These are phyloP conservation scores for Meriones unguiculatus DNA, from an alignment of 2,113 vertebrate species.

Conservation along the genomic window DNA sequence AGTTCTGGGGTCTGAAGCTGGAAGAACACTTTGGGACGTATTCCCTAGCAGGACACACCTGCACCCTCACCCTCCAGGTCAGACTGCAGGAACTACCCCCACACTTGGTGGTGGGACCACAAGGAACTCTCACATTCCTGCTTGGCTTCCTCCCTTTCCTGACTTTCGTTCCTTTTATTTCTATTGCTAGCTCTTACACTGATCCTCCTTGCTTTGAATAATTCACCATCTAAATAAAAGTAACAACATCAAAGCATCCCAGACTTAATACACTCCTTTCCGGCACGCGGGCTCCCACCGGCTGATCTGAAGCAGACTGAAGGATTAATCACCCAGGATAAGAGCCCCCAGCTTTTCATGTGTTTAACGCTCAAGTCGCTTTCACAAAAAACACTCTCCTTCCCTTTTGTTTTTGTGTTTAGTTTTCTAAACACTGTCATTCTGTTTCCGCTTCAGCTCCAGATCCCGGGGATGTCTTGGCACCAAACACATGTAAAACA, in stretches of 20 bases:
- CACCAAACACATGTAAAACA: conserved; percentile 82
- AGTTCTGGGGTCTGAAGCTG: conserved; percentile 63
- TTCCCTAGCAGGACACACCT: conserved; percentile 35
- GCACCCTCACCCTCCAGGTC: conserved; percentile 52
- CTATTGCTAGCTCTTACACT: conserved; percentile 60
- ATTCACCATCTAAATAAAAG: conserved; percentile 79
- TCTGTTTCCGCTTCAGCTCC: conserved; percentile 82
- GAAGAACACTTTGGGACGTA: conserved; percentile 30
- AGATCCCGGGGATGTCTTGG: conserved; percentile 80
- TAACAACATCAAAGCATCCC: conserved; percentile 76
- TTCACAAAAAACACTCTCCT: conserved; percentile 65
- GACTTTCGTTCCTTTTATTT: conserved; percentile 73
- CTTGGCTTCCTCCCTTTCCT: conserved; percentile 51
- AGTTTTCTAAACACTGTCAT: conserved; percentile 84
- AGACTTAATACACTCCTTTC: conserved; percentile 72
- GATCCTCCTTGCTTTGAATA: conserved; percentile 76
- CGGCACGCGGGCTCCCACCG: not conserved
- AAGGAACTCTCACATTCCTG: not conserved
- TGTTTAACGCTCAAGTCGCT: conserved; percentile 75
- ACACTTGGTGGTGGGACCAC: conserved; percentile 45
- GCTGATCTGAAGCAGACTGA: conserved; percentile 70
- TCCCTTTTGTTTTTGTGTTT: conserved; percentile 80
- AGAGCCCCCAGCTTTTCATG: conserved; percentile 72
- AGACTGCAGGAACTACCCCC: conserved; percentile 6
- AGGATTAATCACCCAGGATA: conserved; percentile 79